Percentiles rank a stretch among this genome's conserved stretches.
Evolutionary conservation across 2,113 vertebrate genomes (phyloP).

Genomic region (Lophotis ruficrista): DNA sequence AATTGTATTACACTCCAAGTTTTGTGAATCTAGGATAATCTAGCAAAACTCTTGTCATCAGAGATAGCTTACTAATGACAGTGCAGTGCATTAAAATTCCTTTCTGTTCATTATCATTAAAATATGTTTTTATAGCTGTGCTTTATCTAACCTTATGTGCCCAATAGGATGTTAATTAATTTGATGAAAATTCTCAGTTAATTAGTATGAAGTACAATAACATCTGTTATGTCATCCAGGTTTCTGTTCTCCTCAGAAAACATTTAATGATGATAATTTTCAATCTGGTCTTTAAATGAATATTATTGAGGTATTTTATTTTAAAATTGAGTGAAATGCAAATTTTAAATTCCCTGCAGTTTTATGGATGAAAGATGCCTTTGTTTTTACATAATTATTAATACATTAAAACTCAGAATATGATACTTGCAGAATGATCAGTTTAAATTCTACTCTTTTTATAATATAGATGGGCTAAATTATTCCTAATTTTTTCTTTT

Average conservation of each 20-base stretch:
- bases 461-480: fast-evolving
- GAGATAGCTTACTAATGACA: background rate
- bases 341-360: background rate
- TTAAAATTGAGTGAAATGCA: background rate
- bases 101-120: background rate
- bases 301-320: background rate
- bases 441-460: background rate
- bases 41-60: background rate
- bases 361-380: background rate
- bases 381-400: background rate
- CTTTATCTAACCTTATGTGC: background rate
- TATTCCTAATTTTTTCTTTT: background rate
- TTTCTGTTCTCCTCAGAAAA: background rate
- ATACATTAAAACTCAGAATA: background rate
- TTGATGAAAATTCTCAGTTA: background rate
- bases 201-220: background rate
- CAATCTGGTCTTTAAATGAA: background rate
- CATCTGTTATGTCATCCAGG: background rate
- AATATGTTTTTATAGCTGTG: background rate
- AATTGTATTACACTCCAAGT: background rate
- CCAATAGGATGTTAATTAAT: slow-evolving; percentile 10
- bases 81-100: background rate
- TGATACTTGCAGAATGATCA: background rate
- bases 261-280: background rate
- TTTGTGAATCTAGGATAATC: background rate